Evolutionary conservation across 37 sponge, comb jelly and placozoan species (phyloP).

Genomic region (Diacarnus erythraeanus): DNA sequence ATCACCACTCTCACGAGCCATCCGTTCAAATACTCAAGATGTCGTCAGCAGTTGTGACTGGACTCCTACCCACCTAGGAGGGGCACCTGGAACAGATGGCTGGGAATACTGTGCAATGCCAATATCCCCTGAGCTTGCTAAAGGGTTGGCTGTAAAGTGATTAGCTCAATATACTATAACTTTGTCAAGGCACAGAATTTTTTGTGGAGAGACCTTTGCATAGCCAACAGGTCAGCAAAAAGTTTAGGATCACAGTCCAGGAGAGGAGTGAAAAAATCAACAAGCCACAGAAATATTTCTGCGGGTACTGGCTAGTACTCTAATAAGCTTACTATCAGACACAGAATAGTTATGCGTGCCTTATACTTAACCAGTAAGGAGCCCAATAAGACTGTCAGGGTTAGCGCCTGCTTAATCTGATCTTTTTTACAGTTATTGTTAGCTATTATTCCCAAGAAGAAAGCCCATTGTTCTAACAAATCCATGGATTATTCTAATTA

Average conservation of each 20-base stretch:
- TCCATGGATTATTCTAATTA: no score
- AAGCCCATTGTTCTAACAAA: no score
- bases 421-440: no score
- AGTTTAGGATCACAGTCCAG: conserved; percentile 60
- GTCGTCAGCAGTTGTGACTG: background rate
- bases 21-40: background rate
- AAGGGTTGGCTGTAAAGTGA: conserved; percentile 77
- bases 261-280: conserved; percentile 74
- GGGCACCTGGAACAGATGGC: conserved; percentile 32
- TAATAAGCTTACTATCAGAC: no score
- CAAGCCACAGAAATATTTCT: conserved; percentile 72
- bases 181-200: conserved; percentile 75
- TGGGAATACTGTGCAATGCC: conserved; percentile 58
- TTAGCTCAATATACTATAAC: conserved; percentile 55
- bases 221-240: conserved; percentile 62
- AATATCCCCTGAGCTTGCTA: conserved; percentile 31
- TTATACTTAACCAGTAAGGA: no score
- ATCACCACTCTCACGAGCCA: no score
- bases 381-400: no score
- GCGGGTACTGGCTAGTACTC: no score
- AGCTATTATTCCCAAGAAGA: no score
- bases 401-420: no score
- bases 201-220: conserved; percentile 61
- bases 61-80: background rate
- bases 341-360: no score